Conservation (phyloP, 2,888 invertebrate species). For the Apamea sordens region DNA sequence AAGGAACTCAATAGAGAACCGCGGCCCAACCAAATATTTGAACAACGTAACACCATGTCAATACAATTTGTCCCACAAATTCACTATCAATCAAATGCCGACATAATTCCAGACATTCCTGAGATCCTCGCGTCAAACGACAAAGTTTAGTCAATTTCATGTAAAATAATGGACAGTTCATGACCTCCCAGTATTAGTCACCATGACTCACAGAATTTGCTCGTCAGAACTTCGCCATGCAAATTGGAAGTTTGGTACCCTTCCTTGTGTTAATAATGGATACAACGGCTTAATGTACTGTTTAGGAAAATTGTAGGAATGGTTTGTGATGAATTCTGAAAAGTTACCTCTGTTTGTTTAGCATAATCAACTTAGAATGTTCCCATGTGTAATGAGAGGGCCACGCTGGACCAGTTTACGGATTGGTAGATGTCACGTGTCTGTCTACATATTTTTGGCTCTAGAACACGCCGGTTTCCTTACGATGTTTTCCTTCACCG, state of each 20-base stretch:
- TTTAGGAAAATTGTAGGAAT: conserved; percentile 23
- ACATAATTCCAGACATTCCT: conserved; percentile 49
- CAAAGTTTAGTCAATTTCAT: conserved; percentile 63
- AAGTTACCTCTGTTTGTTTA: not conserved
- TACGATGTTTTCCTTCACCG: not conserved
- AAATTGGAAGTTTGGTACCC: conserved; percentile 69
- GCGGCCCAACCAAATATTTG: conserved; percentile 32
- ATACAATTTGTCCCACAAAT: conserved; percentile 43
- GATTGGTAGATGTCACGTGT: not conserved
- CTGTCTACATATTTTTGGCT: not conserved
- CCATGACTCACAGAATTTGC: conserved; percentile 69
- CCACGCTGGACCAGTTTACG: not conserved
- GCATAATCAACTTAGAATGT: not conserved
- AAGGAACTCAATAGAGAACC: conserved; percentile 14
- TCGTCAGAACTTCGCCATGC: conserved; percentile 70
- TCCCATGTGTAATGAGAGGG: not conserved
- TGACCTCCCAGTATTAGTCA: conserved; percentile 66
- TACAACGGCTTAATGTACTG: conserved; percentile 56
- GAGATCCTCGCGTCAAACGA: conserved; percentile 42
- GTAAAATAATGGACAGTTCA: conserved; percentile 66
- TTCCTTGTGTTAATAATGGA: conserved; percentile 62
- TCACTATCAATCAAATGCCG: conserved; percentile 52
- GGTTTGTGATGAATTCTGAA: conserved; percentile 4
- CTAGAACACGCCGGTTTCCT: not conserved
- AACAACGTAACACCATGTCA: conserved; percentile 41